Evolutionary conservation across 2,797 vertebrate species (phyloP), one percentile per base, ranked within the genome.

Genomic region (Gila robusta): DNA sequence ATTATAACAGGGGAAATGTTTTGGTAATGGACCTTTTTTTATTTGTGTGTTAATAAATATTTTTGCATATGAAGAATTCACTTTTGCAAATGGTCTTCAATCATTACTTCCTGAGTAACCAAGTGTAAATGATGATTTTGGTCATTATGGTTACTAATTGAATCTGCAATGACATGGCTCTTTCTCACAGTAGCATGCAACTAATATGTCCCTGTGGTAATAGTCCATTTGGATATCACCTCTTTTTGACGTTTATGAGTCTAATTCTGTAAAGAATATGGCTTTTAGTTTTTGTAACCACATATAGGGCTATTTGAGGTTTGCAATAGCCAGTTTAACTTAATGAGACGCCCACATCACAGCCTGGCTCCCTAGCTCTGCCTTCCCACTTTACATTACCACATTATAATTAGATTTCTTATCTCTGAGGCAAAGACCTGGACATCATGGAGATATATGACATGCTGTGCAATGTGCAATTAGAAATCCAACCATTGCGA

Each of bases 11-110:
- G 21, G 35, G 73, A 26, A 78, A n/a, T 35, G 28, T 9, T 56
- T 54, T 28, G 37, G 52, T 16, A 21, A 26, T 54, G 12, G 19
- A 35, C 44, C 52, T n/a, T 79, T 56, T 26, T 80, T 41, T 72
- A 52, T 88, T 32, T 86, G 49, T 64, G n/a, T 88, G 87, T 90
- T 86, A 93, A 94, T 93, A 93, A 94, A 95, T 91, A 76, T 88
- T 87, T 90, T 86, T 90, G 73, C 81, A 88, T 26, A 84, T 80
- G 1, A 71, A 37, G 11, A 73, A 79, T 32, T 21, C 35, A 82
- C 52, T 52, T 69, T 80, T 70, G 39, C 28, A 19, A 32, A 19
- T 80, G 19, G 10, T 82, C 11, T 69, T 44, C 49, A n/a, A 7
- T 86, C 56, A 64, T 66, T 73, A 54, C 17, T 49, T 19, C 2